Percentiles rank a stretch among this genome's conserved stretches.
These are phyloP conservation scores for Psittacula derbiana DNA, from an alignment of 2,797 vertebrate genomes.

Conservation along the genomic window DNA sequence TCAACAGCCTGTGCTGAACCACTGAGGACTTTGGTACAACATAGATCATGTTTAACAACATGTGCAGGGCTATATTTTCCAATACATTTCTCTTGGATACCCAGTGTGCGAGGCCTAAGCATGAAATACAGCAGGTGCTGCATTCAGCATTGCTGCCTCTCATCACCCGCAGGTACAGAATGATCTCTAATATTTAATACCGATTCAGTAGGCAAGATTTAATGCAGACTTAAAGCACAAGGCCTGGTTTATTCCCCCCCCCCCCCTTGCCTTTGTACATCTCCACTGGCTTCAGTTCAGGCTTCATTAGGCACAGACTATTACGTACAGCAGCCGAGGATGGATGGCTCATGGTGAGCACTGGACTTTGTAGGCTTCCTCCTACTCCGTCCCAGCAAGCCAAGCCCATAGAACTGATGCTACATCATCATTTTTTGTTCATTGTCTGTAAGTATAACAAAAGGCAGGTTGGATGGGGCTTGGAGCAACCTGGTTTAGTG, in stretches of 20 bases:
- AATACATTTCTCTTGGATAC: neutral
- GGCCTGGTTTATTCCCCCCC: neutral
- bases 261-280: neutral
- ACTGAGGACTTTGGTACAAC: neutral
- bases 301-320: neutral
- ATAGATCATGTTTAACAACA: neutral
- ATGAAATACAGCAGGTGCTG: neutral
- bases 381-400: neutral
- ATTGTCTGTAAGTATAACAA: neutral
- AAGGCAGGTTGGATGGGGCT: neutral
- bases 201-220: neutral
- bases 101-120: neutral
- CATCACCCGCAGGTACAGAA: neutral
- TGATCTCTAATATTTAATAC: neutral
- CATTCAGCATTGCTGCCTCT: neutral
- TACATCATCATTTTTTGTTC: neutral
- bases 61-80: neutral
- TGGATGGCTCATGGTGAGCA: neutral
- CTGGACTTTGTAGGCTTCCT: conserved; percentile 7
- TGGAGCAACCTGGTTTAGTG: neutral
- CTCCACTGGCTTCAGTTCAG: neutral
- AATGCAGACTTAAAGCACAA: neutral
- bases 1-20: neutral
- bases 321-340: neutral
- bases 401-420: neutral